Evolutionary conservation across 2,113 vertebrate species (phyloP), one percentile per base, ranked within the genome.

Genomic region (Pelecanoides urinatrix): DNA sequence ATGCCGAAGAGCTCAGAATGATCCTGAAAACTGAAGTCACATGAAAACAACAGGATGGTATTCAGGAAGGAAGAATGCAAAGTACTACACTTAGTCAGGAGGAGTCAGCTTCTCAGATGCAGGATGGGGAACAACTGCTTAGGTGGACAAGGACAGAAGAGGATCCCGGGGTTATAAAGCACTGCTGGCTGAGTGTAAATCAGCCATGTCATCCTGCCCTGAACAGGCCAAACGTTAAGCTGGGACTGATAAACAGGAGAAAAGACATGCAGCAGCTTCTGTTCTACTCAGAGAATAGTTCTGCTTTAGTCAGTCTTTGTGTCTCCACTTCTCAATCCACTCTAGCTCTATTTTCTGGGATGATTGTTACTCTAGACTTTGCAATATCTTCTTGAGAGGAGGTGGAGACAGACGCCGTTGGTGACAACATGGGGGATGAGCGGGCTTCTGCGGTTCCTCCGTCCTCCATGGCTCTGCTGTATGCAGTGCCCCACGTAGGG

Each of bases 401-500:
- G 0, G 0, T 27, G 67, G 32, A 72, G 15, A 23, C 15, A 55
- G 47, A 12, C 7, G 2, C 15, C 1, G 0, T 18, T 40, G 44
- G 17, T 59, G 34, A 52, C 1, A 3, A 40, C 1, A 2, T 6
- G 26, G 4, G 9, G 34, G 52, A 61, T 27, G 30, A 76, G 73
- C 1, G 16, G 5, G 17, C 5, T 75, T 61, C 83, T 77, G 52
- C 3, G 0, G 4, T 63, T 77, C 26, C 32, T 83, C 59, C 23
- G 0, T 34, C 34, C 20, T 45, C 44, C 0, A 1, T 1, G 5
- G 29, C 76, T 90, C 21, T 29, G 25, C 44, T 21, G 7, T 27
- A 14, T 0, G 0, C 22, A 16, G 29, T 38, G n/a, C 10, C 23
- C 52, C 2, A 7, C 0, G 0, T 3, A 21, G 21, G 17, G 40